These are phyloP conservation scores for Catamblyrhynchus diadema DNA, from an alignment of 2,797 vertebrate genomes.

Conservation along the genomic window DNA sequence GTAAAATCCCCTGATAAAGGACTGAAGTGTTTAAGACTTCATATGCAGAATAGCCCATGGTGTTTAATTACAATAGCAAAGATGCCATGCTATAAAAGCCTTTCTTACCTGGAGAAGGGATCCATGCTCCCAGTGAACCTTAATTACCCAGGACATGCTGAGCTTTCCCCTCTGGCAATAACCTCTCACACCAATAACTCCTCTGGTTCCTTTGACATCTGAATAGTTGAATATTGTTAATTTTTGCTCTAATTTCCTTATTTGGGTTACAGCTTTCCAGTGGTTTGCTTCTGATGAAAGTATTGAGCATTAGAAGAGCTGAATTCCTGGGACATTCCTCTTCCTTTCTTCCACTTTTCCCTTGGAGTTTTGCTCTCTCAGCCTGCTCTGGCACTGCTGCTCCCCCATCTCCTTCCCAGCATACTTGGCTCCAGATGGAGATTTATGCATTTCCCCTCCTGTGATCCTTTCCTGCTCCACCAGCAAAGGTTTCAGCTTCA, in stretches of 20 bases:
- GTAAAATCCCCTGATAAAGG: slow-evolving; percentile 62
- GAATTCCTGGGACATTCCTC: slow-evolving; percentile 9
- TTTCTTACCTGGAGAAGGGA: slow-evolving; percentile 64
- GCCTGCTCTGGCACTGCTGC: background rate
- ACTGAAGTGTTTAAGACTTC: slow-evolving; percentile 49
- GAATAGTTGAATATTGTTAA: slow-evolving; percentile 45
- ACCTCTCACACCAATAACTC: slow-evolving; percentile 66
- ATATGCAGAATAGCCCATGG: slow-evolving; percentile 49
- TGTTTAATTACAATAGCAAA: slow-evolving; percentile 61
- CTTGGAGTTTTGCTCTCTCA: background rate
- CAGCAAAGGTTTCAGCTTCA: slow-evolving; percentile 22
- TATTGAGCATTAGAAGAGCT: background rate
- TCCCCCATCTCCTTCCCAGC: slow-evolving; percentile 1
- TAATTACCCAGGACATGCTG: slow-evolving; percentile 58
- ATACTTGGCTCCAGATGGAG: slow-evolving; percentile 36
- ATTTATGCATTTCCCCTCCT: slow-evolving; percentile 43
- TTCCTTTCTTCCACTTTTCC: slow-evolving; percentile 1
- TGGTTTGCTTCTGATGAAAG: background rate
- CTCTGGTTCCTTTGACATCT: slow-evolving; percentile 20
- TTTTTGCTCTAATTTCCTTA: slow-evolving; percentile 55
- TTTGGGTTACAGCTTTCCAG: slow-evolving; percentile 11
- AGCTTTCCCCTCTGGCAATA: slow-evolving; percentile 51
- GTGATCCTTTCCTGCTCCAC: slow-evolving; percentile 17
- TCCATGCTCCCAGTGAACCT: slow-evolving; percentile 37
- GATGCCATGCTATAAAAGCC: slow-evolving; percentile 44